These are phyloP conservation scores for Ginglymostoma cirratum DNA, from an alignment of 2,113 vertebrate genomes.

Conservation along the genomic window DNA sequence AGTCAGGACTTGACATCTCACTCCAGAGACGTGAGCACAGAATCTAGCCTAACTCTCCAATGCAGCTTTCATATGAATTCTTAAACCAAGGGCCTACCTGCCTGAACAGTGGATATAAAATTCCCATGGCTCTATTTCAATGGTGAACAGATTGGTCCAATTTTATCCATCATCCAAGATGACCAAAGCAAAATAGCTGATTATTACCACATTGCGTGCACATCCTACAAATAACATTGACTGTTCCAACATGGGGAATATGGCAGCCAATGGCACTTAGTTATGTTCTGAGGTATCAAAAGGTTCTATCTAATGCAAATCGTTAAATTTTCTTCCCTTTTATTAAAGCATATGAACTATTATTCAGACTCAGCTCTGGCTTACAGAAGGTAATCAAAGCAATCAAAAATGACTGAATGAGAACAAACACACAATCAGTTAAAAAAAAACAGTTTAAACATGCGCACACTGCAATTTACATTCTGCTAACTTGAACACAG, in stretches of 20 bases:
- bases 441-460: background rate
- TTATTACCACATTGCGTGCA: background rate
- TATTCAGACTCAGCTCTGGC: background rate
- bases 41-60: background rate
- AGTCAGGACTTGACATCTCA: background rate
- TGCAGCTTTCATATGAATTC: background rate
- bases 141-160: background rate
- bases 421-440: background rate
- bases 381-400: background rate
- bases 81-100: background rate
- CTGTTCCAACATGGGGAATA: no score
- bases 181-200: background rate
- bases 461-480: background rate
- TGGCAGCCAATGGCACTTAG: background rate
- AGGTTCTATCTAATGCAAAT: background rate
- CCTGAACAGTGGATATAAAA: background rate
- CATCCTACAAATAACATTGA: no score
- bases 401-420: background rate
- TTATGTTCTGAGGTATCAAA: background rate
- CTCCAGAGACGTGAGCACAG: background rate
- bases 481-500: background rate
- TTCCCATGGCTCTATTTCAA: background rate
- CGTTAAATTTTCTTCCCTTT: background rate
- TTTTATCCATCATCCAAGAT: background rate
- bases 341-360: background rate